A percentile compares a stretch with the other conserved stretches of the same genome.
Evolutionary conservation across 2,888 invertebrate species (phyloP).

Genomic region (Oegoconia quadripuncta): DNA sequence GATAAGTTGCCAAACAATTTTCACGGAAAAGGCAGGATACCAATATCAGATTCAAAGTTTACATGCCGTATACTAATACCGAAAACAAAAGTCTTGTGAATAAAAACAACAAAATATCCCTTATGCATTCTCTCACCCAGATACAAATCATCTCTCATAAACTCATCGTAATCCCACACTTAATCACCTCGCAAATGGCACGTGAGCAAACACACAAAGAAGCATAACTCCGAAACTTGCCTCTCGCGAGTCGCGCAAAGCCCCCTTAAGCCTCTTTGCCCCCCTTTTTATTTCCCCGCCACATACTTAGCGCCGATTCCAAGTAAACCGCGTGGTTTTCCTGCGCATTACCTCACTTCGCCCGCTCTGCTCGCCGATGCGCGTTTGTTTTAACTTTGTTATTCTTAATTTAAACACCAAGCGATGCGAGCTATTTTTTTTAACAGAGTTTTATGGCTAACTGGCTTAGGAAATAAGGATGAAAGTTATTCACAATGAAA

Average conservation of each 20-base stretch:
- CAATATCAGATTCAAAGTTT: too few species aligned
- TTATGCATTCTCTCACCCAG: constrained; percentile 7
- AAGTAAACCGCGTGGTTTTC: constrained; percentile 46
- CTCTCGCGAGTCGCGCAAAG: constrained; percentile 55
- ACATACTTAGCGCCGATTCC: constrained; percentile 71
- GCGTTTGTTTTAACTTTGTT: constrained; percentile 20
- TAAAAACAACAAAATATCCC: constrained; percentile 8
- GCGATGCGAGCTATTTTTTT: constrained; percentile 5
- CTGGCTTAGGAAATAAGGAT: not conserved
- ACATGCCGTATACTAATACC: too few species aligned
- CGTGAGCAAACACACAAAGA: constrained; percentile 54
- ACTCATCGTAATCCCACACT: constrained; percentile 51
- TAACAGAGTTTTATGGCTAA: not conserved
- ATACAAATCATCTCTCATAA: constrained; percentile 26
- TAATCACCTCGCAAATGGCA: constrained; percentile 62
- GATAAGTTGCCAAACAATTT: too few species aligned
- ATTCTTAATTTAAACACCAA: constrained; percentile 15
- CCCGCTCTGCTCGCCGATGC: constrained; percentile 8
- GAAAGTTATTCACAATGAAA: too few species aligned
- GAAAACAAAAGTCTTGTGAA: too few species aligned
- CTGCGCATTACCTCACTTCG: constrained; percentile 14
- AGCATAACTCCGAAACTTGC: constrained; percentile 57
- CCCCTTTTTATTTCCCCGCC: constrained; percentile 63
- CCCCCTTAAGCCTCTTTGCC: constrained; percentile 63
- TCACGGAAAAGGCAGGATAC: too few species aligned